Conservation (phyloP, 2,113 vertebrate genomes). For the Epinephelus lanceolatus region DNA sequence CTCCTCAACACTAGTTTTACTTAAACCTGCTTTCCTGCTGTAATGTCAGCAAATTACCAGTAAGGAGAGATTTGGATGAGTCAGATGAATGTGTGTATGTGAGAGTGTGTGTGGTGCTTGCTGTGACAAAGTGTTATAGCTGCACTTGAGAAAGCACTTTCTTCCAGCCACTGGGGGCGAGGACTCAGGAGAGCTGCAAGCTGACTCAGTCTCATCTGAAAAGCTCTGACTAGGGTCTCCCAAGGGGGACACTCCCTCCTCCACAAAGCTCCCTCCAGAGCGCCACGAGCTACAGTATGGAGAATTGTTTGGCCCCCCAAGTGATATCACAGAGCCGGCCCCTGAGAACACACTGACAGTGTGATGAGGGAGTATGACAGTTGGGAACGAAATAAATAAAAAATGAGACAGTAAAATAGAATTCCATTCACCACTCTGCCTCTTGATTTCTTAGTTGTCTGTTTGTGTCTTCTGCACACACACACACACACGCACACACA, state of each 20-base stretch:
- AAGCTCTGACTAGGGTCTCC: conserved; percentile 59
- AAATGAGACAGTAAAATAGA: conserved; percentile 36
- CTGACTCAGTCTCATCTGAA: conserved; percentile 73
- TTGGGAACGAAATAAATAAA: conserved; percentile 44
- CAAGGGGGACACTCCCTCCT: conserved; percentile 45
- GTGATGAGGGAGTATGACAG: conserved; percentile 50
- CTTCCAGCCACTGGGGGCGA: conserved; percentile 51
- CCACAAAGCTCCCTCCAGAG: conserved; percentile 57
- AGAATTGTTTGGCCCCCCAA: conserved; percentile 47
- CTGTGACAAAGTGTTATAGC: conserved; percentile 65
- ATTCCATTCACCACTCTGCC: conserved; percentile 38
- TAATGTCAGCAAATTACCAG: conserved; percentile 73
- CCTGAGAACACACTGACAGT: conserved; percentile 41
- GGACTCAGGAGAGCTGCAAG: conserved; percentile 64
- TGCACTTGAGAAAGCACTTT: conserved; percentile 72
- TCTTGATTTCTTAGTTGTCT: conserved; percentile 43
- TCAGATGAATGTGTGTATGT: conserved; percentile 45
- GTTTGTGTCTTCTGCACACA: conserved; percentile 16
- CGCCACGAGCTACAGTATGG: conserved; percentile 20
- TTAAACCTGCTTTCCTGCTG: conserved; percentile 53
- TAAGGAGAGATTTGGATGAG: conserved; percentile 56
- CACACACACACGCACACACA: background rate
- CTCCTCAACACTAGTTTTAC: conserved; percentile 67
- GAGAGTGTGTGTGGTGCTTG: conserved; percentile 20
- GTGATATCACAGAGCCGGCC: conserved; percentile 51